A percentile compares a stretch with the other conserved stretches of the same genome.
Conservation (phyloP, 2,113 vertebrate species). For the Lasiurus cinereus region DNA sequence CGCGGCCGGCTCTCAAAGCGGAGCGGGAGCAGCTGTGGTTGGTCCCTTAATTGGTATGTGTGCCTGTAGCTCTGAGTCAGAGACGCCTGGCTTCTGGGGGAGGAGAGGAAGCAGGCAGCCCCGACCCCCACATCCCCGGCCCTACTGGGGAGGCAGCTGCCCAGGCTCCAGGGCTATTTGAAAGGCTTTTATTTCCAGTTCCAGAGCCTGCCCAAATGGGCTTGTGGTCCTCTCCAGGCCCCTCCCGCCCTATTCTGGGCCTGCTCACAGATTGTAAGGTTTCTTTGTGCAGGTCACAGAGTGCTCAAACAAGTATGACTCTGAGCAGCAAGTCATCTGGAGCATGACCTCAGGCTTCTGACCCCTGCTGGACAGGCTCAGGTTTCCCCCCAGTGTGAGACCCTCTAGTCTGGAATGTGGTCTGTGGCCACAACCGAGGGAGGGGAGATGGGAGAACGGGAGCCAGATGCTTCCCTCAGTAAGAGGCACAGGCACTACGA, state of each 20-base stretch:
- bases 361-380: neutral
- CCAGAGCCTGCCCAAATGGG: neutral
- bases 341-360: neutral
- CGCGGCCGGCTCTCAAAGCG: conserved; percentile 5
- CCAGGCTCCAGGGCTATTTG: conserved; percentile 49
- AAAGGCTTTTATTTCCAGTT: conserved; percentile 61
- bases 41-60: conserved; percentile 64
- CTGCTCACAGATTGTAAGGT: neutral
- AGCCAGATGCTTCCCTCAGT: neutral
- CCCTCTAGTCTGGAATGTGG: neutral
- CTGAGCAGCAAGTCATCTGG: neutral
- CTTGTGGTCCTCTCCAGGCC: conserved; percentile 12
- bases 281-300: neutral
- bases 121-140: conserved; percentile 38
- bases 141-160: conserved; percentile 10
- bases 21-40: conserved; percentile 65
- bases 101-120: neutral
- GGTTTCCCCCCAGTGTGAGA: neutral
- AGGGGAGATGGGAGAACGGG: neutral
- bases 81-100: neutral
- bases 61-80: conserved; percentile 24
- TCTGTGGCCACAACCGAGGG: neutral
- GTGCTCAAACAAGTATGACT: neutral
- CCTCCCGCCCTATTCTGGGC: neutral
- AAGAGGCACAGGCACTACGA: neutral